A percentile compares a stretch with the other conserved stretches of the same genome.
These are phyloP conservation scores for Axea sp. DNA, from an alignment of 2,888 invertebrate species.

Conservation along the genomic window DNA sequence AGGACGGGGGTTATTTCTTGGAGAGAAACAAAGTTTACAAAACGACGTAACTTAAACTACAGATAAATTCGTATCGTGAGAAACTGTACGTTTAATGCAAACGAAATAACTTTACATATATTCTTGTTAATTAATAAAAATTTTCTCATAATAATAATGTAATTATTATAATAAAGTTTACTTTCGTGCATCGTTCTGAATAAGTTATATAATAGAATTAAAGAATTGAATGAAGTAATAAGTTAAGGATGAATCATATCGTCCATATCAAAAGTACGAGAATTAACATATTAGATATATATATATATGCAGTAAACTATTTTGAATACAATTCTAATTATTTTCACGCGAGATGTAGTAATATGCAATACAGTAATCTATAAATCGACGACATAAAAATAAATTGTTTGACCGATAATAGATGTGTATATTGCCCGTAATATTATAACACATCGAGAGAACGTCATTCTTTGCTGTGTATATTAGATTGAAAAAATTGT, in stretches of 20 bases:
- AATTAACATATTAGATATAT: constrained; percentile 1
- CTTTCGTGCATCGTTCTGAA: too few species aligned
- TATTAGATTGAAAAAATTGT: background rate
- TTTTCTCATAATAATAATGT: too few species aligned
- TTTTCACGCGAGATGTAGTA: background rate
- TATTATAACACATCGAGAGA: background rate
- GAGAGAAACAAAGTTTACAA: too few species aligned
- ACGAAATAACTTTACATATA: too few species aligned
- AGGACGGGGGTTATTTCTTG: too few species aligned
- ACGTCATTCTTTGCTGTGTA: background rate
- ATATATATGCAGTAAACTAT: too few species aligned
- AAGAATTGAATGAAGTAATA: background rate
- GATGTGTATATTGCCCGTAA: background rate
- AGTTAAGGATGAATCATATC: background rate
- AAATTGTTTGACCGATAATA: background rate
- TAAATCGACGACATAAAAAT: background rate
- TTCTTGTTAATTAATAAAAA: too few species aligned
- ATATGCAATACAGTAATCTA: background rate
- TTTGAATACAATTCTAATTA: too few species aligned
- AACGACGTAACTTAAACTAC: too few species aligned
- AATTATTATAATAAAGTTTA: too few species aligned
- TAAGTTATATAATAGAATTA: background rate
- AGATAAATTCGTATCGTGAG: too few species aligned
- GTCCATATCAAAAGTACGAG: background rate
- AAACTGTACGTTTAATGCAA: too few species aligned